Percentiles rank a stretch among this genome's conserved stretches.
Conservation (phyloP, 2,113 vertebrate species). For the Varanus salvator region DNA sequence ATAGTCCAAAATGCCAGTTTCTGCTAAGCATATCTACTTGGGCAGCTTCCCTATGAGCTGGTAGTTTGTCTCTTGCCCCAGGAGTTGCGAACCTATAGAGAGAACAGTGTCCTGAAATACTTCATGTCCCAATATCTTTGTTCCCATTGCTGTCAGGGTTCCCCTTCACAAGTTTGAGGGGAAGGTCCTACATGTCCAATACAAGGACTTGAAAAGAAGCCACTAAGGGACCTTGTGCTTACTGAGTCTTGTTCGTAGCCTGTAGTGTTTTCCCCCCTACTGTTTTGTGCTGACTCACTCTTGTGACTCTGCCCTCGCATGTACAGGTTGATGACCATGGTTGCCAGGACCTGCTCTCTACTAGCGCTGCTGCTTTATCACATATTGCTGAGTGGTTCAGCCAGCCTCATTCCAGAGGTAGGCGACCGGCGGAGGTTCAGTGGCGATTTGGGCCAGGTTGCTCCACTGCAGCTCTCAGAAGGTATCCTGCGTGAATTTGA, state of each 20-base stretch:
- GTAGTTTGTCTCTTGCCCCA: background rate
- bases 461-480: slow-evolving; percentile 85
- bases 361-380: slow-evolving; percentile 97
- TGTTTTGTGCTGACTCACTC: slow-evolving; percentile 17
- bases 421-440: slow-evolving; percentile 81
- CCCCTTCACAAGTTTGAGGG: background rate
- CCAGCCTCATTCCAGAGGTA: slow-evolving; percentile 93
- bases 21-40: background rate
- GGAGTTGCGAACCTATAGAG: background rate
- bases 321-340: slow-evolving; percentile 97
- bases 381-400: slow-evolving; percentile 91
- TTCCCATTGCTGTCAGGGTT: background rate
- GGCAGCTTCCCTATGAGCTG: background rate
- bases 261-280: background rate
- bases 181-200: background rate
- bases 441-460: slow-evolving; percentile 77
- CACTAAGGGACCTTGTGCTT: background rate
- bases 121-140: background rate
- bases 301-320: slow-evolving; percentile 51
- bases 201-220: background rate
- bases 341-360: slow-evolving; percentile 93
- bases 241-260: too few species aligned
- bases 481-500: slow-evolving; percentile 92
- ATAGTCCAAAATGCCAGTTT: background rate
- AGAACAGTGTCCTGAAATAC: background rate